phyloP scores from a whole-genome alignment of 1,140 invertebrate genomes.

The Tetramorium alpestre region DNA sequence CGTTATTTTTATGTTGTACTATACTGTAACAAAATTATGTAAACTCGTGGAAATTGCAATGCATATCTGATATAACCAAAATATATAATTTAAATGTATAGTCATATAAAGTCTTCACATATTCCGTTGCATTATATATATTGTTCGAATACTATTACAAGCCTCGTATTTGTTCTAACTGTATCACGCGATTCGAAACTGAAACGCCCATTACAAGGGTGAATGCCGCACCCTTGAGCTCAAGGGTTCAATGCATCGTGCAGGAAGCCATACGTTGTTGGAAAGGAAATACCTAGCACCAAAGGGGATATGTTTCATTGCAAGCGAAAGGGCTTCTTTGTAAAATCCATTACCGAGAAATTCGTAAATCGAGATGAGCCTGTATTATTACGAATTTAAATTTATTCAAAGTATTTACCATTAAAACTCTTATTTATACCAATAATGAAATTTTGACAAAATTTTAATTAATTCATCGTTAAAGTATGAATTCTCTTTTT shows the following conservation, averaged over 20 bases:
- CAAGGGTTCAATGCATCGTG: slow-evolving; percentile 47
- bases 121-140: not conserved
- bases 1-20: not conserved
- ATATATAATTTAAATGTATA: not conserved
- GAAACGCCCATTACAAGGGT: slow-evolving; percentile 18
- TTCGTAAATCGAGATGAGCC: not conserved
- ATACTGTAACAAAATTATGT: not conserved
- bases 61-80: not conserved
- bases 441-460: not conserved
- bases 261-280: slow-evolving; percentile 65
- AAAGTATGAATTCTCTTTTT: not conserved
- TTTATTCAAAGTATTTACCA: not conserved
- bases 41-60: not conserved
- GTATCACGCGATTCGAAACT: slow-evolving; percentile 20
- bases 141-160: not conserved
- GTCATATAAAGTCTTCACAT: not conserved
- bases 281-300: slow-evolving; percentile 71
- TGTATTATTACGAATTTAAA: not conserved
- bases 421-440: not conserved
- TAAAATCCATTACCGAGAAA: slow-evolving; percentile 38
- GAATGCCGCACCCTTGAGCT: slow-evolving; percentile 31
- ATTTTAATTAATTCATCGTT: not conserved
- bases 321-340: slow-evolving; percentile 69
- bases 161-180: not conserved
- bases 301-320: slow-evolving; percentile 54